Base-by-base conservation (phyloP, 1,140 invertebrate genomes). In the Saccostrea cuccullata region DNA sequence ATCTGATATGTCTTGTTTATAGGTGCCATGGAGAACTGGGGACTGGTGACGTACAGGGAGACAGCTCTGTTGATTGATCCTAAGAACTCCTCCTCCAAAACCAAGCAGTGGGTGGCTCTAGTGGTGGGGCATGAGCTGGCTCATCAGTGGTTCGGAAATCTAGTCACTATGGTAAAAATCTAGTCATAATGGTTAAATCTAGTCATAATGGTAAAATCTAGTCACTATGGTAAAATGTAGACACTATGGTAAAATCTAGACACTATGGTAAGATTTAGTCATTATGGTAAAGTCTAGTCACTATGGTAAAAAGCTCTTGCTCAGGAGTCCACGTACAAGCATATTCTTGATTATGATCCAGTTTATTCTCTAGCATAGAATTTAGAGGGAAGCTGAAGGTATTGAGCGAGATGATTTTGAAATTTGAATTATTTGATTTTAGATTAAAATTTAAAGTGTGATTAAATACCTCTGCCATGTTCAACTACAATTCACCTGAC, bases 21-120 rank as follows among this genome's bases (percentile, higher is more conserved):
- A 93, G 95, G 95, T 85, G 96, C 96, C n/a, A 96, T 96, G 96
- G 96, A 96, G 91, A 96, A 96, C 93, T 99, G 98, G 98, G 98
- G 98, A 17, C 95, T 99, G 84, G 97, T 99, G 30, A 98, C 97
- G 0, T 99, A 98, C 95, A 94, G 97, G 64, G 97, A 98, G 94
- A 97, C 97, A 8, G 96, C 96, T 0, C 96, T 98, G 89, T 95
- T 98, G 20, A 97, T 97, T 90, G 97, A 98, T 93, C 96, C 96
- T 30, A 96, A 92, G 30, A 97, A 97, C 85, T 98, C 98, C 0
- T 94, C 95, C 0, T 96, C 97, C 0, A 94, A 94, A 12, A 97
- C 98, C 91, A 97, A 97, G 93, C 96, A 98, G 93, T 96, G 96
- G 92, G 97, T 99, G 9, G 97, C 97, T 4, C 96, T 98, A 97